These are phyloP conservation scores for Polyommatus iphigenia DNA, from an alignment of 2,888 invertebrate species.

Conservation along the genomic window DNA sequence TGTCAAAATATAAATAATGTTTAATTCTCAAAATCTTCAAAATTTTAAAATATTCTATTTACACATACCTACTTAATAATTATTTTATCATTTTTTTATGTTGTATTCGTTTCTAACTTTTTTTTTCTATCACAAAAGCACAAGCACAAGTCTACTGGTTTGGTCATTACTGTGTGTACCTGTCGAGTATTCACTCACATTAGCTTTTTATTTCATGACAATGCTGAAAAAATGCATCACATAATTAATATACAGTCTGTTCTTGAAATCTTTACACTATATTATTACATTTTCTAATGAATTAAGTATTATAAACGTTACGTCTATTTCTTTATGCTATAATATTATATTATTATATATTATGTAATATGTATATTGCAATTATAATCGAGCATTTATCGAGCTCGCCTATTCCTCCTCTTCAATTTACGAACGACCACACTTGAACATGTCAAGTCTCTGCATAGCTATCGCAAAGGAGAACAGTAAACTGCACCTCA, in stretches of 20 bases:
- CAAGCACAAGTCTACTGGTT: conserved; percentile 1
- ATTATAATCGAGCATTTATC: too few species aligned
- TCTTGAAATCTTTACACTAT: not conserved
- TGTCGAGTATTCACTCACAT: not conserved
- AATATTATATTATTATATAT: too few species aligned
- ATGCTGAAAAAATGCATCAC: not conserved
- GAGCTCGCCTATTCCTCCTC: too few species aligned
- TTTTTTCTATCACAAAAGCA: not conserved
- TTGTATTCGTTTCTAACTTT: not conserved
- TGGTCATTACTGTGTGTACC: not conserved
- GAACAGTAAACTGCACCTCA: not conserved
- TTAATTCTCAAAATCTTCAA: not conserved
- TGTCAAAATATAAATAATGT: not conserved
- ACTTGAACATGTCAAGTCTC: too few species aligned
- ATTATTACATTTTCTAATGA: not conserved
- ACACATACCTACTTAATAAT: too few species aligned
- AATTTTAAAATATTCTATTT: not conserved
- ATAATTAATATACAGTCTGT: not conserved
- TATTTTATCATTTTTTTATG: not conserved
- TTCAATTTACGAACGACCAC: too few species aligned
- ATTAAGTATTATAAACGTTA: not conserved
- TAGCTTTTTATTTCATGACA: not conserved
- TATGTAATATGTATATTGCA: too few species aligned
- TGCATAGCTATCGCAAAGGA: too few species aligned
- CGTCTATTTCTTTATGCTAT: not conserved